Percentiles rank a stretch among this genome's conserved stretches.
Conservation (phyloP, 2,797 vertebrate genomes). For the Atherinosoma microstoma region DNA sequence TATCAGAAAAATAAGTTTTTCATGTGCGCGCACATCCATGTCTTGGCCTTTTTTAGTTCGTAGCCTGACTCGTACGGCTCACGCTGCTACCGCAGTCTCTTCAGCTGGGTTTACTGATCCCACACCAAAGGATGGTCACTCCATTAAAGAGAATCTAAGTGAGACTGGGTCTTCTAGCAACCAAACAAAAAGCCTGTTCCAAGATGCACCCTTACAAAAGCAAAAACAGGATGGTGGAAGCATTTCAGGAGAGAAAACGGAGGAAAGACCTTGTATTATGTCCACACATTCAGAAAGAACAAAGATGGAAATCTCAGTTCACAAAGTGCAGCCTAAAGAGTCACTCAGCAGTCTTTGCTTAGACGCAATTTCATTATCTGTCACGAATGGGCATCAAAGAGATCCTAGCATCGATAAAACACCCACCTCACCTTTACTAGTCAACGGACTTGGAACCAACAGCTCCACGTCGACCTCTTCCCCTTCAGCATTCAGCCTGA, state of each 20-base stretch:
- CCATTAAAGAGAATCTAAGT: conserved; percentile 6
- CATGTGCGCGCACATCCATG: conserved; percentile 81
- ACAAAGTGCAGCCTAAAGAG: background rate
- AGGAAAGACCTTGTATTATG: background rate
- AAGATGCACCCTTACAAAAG: background rate
- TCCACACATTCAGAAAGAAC: conserved; percentile 8
- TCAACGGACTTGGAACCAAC: conserved; percentile 4
- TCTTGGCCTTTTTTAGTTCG: conserved; percentile 77
- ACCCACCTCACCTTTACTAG: background rate
- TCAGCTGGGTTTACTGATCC: conserved; percentile 1
- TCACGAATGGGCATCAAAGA: background rate
- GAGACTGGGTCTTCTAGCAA: background rate
- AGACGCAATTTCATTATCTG: background rate
- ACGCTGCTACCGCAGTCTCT: background rate
- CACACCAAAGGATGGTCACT: conserved; percentile 1
- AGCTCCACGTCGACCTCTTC: conserved; percentile 27
- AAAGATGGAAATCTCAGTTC: background rate
- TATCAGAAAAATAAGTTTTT: conserved; percentile 7
- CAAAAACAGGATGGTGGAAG: background rate
- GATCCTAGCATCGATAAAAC: background rate
- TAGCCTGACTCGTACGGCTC: background rate
- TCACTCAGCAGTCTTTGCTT: conserved; percentile 6
- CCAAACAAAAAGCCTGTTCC: background rate
- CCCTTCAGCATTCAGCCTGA: conserved; percentile 25
- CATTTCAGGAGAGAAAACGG: background rate